These are phyloP conservation scores for Ancistrus triradiatus DNA, from an alignment of 2,113 vertebrate species.

Conservation along the genomic window DNA sequence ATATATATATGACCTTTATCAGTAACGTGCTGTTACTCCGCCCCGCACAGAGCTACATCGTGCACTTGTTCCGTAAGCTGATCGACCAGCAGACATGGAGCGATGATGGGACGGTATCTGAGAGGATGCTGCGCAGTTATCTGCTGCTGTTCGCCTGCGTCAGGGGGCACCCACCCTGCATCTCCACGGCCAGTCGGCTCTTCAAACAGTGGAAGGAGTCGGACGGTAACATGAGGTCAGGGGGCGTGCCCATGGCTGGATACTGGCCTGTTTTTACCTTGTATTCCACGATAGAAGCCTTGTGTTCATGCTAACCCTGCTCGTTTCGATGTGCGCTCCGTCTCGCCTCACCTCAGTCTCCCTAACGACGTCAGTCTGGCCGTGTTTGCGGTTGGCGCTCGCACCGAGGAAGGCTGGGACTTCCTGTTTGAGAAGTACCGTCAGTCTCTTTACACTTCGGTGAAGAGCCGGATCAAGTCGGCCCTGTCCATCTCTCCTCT, in stretches of 20 bases:
- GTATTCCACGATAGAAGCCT: no score
- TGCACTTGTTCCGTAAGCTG: constrained; percentile 73
- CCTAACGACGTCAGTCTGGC: constrained; percentile 79
- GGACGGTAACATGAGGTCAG: constrained; percentile 76
- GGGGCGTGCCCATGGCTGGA: constrained; percentile 1
- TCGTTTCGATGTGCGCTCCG: not conserved
- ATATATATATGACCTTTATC: no score
- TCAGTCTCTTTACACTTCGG: constrained; percentile 61
- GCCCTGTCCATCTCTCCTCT: constrained; percentile 69
- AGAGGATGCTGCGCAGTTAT: constrained; percentile 73
- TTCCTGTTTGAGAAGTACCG: constrained; percentile 82
- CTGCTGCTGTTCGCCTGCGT: constrained; percentile 76
- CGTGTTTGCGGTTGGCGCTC: constrained; percentile 77
- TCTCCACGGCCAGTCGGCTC: constrained; percentile 69
- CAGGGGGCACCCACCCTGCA: constrained; percentile 71
- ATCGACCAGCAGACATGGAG: constrained; percentile 82
- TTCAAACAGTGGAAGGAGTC: constrained; percentile 79
- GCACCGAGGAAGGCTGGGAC: constrained; percentile 78
- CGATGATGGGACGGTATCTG: constrained; percentile 74
- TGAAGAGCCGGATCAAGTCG: constrained; percentile 71
- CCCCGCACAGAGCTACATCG: constrained; percentile 71
- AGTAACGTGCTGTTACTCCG: not conserved
- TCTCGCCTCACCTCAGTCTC: no score
- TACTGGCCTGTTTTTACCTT: not conserved
- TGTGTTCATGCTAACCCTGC: not conserved